phyloP scores from a whole-genome alignment of 2,888 invertebrate genomes.

The Cabera pusaria region DNA sequence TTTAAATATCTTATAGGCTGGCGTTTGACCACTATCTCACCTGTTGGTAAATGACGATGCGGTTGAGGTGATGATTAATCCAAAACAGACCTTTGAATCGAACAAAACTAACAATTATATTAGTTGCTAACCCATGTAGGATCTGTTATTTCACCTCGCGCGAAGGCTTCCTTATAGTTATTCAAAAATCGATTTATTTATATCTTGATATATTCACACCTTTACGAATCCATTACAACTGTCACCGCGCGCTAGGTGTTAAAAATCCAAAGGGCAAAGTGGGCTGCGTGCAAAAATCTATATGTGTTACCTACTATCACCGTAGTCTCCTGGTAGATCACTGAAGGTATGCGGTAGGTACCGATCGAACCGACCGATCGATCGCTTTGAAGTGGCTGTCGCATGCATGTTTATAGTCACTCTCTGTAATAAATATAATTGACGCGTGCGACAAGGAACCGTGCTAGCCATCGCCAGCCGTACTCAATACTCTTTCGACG shows the following conservation, averaged over 20 bases:
- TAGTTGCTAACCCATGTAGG: too few species aligned
- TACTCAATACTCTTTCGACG: constrained; percentile 76
- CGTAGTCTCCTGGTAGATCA: constrained; percentile 30
- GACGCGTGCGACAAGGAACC: constrained; percentile 69
- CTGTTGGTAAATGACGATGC: too few species aligned
- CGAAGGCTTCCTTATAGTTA: too few species aligned
- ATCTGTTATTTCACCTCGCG: too few species aligned
- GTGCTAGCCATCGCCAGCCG: constrained; percentile 59
- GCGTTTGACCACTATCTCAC: too few species aligned
- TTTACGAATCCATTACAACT: constrained; percentile 1
- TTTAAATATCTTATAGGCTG: too few species aligned
- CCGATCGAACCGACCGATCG: constrained; percentile 67
- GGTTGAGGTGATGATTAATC: too few species aligned
- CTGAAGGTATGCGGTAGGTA: constrained; percentile 42
- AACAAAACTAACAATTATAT: too few species aligned
- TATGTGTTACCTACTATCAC: constrained; percentile 18
- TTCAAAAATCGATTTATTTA: neutral
- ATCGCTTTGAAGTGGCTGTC: constrained; percentile 78
- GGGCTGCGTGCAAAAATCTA: constrained; percentile 36
- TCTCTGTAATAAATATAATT: constrained; percentile 81
- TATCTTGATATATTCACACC: neutral
- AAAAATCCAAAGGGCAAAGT: constrained; percentile 29
- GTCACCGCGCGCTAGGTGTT: constrained; percentile 4
- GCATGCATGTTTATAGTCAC: constrained; percentile 70
- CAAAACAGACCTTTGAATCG: too few species aligned